These are phyloP conservation scores for Erethizon dorsatum DNA, from an alignment of 2,797 vertebrate species.

Conservation along the genomic window DNA sequence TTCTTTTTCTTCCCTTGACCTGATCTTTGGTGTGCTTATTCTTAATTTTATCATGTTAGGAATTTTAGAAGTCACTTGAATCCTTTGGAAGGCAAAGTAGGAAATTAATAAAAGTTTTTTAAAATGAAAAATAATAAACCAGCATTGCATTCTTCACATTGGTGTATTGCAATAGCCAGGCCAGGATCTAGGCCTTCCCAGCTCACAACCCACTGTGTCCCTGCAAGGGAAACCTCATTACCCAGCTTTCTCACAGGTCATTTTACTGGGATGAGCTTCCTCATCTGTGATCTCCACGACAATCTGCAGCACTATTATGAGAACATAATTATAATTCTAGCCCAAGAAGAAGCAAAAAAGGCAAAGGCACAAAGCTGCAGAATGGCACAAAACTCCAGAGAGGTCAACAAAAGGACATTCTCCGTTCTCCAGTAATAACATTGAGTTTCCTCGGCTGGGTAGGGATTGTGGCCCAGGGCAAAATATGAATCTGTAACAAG, in stretches of 20 bases:
- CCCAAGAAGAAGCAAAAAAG: neutral
- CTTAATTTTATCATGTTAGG: neutral
- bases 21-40: neutral
- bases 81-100: neutral
- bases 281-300: neutral
- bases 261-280: too few species aligned
- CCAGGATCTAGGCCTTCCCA: accelerated
- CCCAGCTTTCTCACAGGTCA: too few species aligned
- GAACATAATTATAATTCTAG: neutral
- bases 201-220: neutral
- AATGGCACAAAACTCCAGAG: neutral
- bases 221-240: neutral
- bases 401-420: neutral
- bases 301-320: neutral
- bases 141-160: neutral
- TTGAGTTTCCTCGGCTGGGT: neutral
- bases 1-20: neutral
- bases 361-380: neutral
- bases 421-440: neutral
- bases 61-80: slow-evolving; percentile 12
- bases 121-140: neutral
- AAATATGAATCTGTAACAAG: neutral
- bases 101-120: neutral
- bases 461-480: neutral
- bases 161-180: neutral